Percentiles rank a stretch among this genome's conserved stretches.
phyloP scores from a whole-genome alignment of 2,113 vertebrate species.

The Phodopus roborovskii region DNA sequence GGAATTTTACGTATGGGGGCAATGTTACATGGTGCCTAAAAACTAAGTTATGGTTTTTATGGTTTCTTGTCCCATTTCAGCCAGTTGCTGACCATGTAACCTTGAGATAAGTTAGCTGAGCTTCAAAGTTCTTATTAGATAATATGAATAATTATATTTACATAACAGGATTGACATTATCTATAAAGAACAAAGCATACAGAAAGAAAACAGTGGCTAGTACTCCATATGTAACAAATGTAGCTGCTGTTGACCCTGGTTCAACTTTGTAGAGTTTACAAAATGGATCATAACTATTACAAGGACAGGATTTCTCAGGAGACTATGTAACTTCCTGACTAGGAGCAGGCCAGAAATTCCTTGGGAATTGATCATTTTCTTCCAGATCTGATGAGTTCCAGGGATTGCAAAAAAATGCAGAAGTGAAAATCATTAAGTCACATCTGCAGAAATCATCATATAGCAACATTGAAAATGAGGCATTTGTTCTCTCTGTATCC shows the following conservation, averaged over 20 bases:
- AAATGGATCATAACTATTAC: constrained; percentile 26
- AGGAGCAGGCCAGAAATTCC: constrained; percentile 68
- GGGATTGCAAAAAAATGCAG: constrained; percentile 63
- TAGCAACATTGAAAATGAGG: background rate
- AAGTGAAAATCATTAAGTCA: constrained; percentile 71
- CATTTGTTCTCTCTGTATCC: background rate
- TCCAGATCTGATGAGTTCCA: constrained; percentile 69
- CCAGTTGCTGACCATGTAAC: background rate
- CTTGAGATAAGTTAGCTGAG: background rate
- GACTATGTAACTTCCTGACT: constrained; percentile 70
- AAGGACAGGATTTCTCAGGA: constrained; percentile 71
- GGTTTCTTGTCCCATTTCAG: background rate
- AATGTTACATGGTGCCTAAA: background rate
- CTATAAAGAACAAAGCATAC: background rate
- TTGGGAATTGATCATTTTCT: constrained; percentile 67
- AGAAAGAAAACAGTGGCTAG: background rate
- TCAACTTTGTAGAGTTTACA: constrained; percentile 61
- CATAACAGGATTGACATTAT: background rate
- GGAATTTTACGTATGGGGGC: background rate
- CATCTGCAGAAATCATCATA: constrained; percentile 68
- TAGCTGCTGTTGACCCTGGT: constrained; percentile 49
- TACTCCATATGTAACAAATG: background rate
- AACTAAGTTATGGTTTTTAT: background rate
- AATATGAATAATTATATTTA: background rate
- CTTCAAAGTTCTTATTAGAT: constrained; percentile 22